phyloP scores from a whole-genome alignment of 2,797 vertebrate genomes.

The Xenopus petersii region DNA sequence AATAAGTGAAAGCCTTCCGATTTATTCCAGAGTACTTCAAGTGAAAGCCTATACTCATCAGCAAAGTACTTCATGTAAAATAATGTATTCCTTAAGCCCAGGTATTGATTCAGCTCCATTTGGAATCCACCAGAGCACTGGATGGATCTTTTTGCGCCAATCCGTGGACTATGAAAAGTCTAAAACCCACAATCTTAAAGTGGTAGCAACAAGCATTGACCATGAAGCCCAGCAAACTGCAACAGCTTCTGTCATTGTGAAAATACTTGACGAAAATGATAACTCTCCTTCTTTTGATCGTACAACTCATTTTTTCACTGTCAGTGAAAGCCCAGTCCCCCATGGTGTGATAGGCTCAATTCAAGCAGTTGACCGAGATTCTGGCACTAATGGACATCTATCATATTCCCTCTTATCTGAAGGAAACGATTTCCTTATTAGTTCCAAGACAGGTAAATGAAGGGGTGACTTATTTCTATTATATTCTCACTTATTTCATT shows the following conservation, averaged over 20 bases:
- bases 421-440: constrained; percentile 86
- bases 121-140: constrained; percentile 70
- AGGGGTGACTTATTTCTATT: not conserved
- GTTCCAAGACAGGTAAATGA: constrained; percentile 84
- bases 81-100: constrained; percentile 70
- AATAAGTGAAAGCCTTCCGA: constrained; percentile 75
- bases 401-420: constrained; percentile 88
- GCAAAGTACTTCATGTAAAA: fast-evolving
- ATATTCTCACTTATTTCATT: not conserved
- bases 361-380: constrained; percentile 78
- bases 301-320: constrained; percentile 75
- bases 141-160: constrained; percentile 77
- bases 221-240: constrained; percentile 56
- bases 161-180: constrained; percentile 78
- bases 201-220: constrained; percentile 60
- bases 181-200: constrained; percentile 68
- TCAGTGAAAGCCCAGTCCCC: constrained; percentile 74
- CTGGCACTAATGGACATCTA: constrained; percentile 79
- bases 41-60: constrained; percentile 65
- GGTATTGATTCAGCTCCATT: constrained; percentile 66
- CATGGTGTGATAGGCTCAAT: constrained; percentile 78
- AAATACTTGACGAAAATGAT: constrained; percentile 87
- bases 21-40: constrained; percentile 72
- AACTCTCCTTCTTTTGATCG: constrained; percentile 75
- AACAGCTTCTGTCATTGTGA: constrained; percentile 72